A percentile compares a stretch with the other conserved stretches of the same genome.
Evolutionary conservation across 2,797 vertebrate species (phyloP).

Genomic region (Chelon auratus): DNA sequence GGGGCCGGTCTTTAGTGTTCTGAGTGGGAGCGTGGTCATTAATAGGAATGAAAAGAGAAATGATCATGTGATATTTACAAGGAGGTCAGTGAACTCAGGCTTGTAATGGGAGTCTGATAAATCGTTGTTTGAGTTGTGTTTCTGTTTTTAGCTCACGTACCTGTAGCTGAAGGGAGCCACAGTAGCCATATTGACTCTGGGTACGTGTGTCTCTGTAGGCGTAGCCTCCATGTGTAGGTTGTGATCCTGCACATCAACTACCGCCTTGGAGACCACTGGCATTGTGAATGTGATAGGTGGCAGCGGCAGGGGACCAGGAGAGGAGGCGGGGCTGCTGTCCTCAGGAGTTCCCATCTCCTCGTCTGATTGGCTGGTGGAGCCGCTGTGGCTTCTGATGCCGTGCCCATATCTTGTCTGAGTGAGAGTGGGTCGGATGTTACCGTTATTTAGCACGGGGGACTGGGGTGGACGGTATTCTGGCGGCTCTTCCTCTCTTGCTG

Average conservation of each 20-base stretch:
- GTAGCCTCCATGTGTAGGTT: slow-evolving; percentile 34
- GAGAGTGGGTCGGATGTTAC: slow-evolving; percentile 54
- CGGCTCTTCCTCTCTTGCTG: slow-evolving; percentile 23
- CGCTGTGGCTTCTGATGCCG: slow-evolving; percentile 29
- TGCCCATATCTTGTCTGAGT: slow-evolving; percentile 3
- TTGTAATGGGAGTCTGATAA: slow-evolving; percentile 9
- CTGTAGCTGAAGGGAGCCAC: slow-evolving; percentile 93
- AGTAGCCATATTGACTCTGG: slow-evolving; percentile 88
- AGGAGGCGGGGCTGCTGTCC: slow-evolving; percentile 72
- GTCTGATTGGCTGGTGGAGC: slow-evolving; percentile 81
- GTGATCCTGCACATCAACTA: slow-evolving; percentile 6
- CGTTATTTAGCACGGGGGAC: slow-evolving; percentile 51
- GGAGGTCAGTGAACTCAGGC: neutral
- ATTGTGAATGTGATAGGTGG: slow-evolving; percentile 44
- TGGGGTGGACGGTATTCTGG: slow-evolving; percentile 31
- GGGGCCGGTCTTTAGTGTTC: slow-evolving; percentile 19
- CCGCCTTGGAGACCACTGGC: slow-evolving; percentile 26
- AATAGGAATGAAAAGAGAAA: slow-evolving; percentile 3
- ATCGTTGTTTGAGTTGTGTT: slow-evolving; percentile 9
- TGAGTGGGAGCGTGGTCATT: neutral
- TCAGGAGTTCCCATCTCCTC: slow-evolving; percentile 86
- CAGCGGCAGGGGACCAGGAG: slow-evolving; percentile 48
- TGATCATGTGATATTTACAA: slow-evolving; percentile 14
- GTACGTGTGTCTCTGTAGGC: slow-evolving; percentile 63
- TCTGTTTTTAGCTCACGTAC: slow-evolving; percentile 69